These are phyloP conservation scores for Coenobita brevimanus DNA, from an alignment of 1,140 invertebrate genomes.

Conservation along the genomic window DNA sequence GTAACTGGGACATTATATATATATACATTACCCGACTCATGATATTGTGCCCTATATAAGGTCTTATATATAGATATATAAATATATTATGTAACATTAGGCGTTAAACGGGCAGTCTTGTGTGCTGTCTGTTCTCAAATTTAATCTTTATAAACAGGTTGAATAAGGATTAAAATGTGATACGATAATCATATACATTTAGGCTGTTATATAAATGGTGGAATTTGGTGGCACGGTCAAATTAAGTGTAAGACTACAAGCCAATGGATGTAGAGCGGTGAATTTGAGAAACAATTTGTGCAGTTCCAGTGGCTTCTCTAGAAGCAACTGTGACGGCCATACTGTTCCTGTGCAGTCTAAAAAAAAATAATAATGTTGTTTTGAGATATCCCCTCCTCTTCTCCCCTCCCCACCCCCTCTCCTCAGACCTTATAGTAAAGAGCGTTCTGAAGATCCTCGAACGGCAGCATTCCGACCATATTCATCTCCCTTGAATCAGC, in stretches of 20 bases:
- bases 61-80: too few species aligned
- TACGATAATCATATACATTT: conserved; percentile 64
- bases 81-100: conserved; percentile 13
- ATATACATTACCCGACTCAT: background rate
- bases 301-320: conserved; percentile 56
- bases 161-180: conserved; percentile 53
- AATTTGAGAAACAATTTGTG: conserved; percentile 11
- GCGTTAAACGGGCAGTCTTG: conserved; percentile 24
- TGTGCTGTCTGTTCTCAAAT: conserved; percentile 38
- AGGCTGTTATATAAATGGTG: conserved; percentile 46
- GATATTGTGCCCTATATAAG: conserved; percentile 31
- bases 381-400: background rate
- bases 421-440: conserved; percentile 27
- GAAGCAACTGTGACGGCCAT: conserved; percentile 26
- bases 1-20: conserved; percentile 27
- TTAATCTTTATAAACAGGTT: conserved; percentile 54
- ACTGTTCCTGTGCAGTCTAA: conserved; percentile 35
- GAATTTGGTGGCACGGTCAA: conserved; percentile 36
- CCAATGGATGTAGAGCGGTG: background rate
- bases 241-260: conserved; percentile 15
- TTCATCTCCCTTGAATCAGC: conserved; percentile 10
- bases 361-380: conserved; percentile 24
- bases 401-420: background rate
- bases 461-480: conserved; percentile 59
- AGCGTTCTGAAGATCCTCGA: conserved; percentile 56